phyloP scores from a whole-genome alignment of 2,113 vertebrate species.

The Paralichthys olivaceus region DNA sequence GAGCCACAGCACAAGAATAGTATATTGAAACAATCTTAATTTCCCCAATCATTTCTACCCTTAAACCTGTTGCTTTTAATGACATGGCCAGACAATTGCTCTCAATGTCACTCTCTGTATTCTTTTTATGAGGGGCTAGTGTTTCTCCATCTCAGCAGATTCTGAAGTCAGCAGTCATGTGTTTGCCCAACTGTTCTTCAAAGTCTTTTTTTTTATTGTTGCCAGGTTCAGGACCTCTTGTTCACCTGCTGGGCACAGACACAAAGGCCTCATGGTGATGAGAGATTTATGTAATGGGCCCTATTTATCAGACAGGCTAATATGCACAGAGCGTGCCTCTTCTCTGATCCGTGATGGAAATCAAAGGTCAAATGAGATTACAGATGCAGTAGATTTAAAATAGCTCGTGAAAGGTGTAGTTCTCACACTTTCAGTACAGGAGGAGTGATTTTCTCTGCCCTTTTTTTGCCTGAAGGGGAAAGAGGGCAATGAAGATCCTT shows the following conservation, averaged over 20 bases:
- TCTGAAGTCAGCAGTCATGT: constrained; percentile 9
- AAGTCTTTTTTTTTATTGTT: constrained; percentile 33
- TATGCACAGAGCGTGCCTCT: constrained; percentile 23
- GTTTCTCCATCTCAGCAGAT: constrained; percentile 15
- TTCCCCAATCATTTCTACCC: not conserved
- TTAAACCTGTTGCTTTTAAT: constrained; percentile 11
- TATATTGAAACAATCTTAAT: no score
- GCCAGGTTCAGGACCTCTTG: constrained; percentile 46
- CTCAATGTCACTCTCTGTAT: constrained; percentile 7
- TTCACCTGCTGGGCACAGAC: constrained; percentile 40
- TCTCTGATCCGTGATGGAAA: constrained; percentile 28
- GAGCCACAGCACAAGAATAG: not conserved
- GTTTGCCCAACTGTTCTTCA: constrained; percentile 42
- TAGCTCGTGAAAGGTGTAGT: constrained; percentile 17
- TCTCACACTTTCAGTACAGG: constrained; percentile 1
- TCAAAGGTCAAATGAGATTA: constrained; percentile 38
- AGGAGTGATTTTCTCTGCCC: not conserved
- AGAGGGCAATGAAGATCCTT: not conserved
- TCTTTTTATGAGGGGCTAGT: constrained; percentile 20
- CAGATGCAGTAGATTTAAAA: constrained; percentile 13
- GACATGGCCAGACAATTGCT: constrained; percentile 16
- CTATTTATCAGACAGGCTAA: constrained; percentile 23
- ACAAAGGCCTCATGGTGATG: constrained; percentile 47
- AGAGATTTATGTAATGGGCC: constrained; percentile 47
- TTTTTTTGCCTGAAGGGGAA: not conserved